Evolutionary conservation across 2,888 invertebrate species (phyloP), one percentile per base, ranked within the genome.

Genomic region (Amiota communis): DNA sequence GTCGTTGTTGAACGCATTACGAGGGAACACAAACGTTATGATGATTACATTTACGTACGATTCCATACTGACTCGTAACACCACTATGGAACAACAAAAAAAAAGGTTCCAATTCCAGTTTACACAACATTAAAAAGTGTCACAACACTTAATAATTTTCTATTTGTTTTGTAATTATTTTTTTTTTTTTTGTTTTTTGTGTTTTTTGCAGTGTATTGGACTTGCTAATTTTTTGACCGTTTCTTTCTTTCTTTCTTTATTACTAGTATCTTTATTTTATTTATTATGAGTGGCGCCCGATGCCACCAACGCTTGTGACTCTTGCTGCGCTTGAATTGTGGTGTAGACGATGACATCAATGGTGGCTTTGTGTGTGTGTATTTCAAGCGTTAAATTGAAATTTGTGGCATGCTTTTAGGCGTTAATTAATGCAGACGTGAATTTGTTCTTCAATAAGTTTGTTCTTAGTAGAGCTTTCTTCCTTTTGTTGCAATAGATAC

Each of bases 1-100:
- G 8, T 36, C 36, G 36, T 36, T 36, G 36, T 36, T 36, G 80
- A 82, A 83, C 82, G 81, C 77, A 75, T 72, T 71, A 51, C 70
- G 59, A 65, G 48, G n/a, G 48, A 12, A 51, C 53, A 36, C 65
- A 67, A 67, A 23, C 23, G 51, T 12, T 67, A 63, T 63, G 20
- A 36, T 36, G 12, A 57, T 17, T 15, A 15, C 15, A 3, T 8
- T 12, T 15, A 57, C 57, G 9, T 57, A 17, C 17, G 36, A 51
- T 12, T 51, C 53, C 53, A 51, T 3, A 51, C 53, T 36, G 4
- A 36, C 36, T 36, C 36, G 36, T 36, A 36, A 36, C 36, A 36
- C 36, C 36, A 36, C 36, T 6, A 36, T 36, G 36, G 6, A 36
- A 36, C 36, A 2, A 36, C 2, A 36, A 36, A 2, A 36, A 36